These are phyloP conservation scores for Eulemur rufifrons DNA, from an alignment of 2,113 vertebrate genomes.

Conservation along the genomic window DNA sequence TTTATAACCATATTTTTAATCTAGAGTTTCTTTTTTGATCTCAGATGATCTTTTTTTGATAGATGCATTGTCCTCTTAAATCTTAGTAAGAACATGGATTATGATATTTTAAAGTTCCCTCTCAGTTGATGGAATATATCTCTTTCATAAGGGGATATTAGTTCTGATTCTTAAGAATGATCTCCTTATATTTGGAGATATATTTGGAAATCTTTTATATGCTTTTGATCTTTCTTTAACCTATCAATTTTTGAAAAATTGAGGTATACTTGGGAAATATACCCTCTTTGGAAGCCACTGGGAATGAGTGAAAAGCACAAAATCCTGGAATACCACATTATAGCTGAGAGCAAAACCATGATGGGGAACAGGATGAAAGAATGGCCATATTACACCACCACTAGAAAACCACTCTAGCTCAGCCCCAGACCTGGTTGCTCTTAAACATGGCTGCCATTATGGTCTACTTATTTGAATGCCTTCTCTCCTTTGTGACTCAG, in stretches of 20 bases:
- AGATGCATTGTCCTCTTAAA: not conserved
- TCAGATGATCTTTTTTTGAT: not conserved
- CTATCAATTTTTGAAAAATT: not conserved
- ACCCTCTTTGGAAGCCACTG: not conserved
- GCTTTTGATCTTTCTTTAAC: not conserved
- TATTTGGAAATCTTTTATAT: not conserved
- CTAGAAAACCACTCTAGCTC: not conserved
- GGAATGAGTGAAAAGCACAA: not conserved
- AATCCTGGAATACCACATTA: not conserved
- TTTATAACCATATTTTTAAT: not conserved
- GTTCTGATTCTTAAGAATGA: not conserved
- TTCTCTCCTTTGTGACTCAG: not conserved
- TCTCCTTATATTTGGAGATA: not conserved
- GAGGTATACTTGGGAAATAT: not conserved
- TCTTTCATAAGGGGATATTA: not conserved
- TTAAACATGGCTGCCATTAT: not conserved
- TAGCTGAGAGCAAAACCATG: not conserved
- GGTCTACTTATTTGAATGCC: not conserved
- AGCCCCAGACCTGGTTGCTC: not conserved
- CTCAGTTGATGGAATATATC: not conserved
- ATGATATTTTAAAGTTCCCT: slow-evolving; percentile 8
- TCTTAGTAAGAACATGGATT: not conserved
- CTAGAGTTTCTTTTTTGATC: not conserved
- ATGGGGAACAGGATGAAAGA: not conserved
- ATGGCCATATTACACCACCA: not conserved